These are phyloP conservation scores for Suncus etruscus DNA, from an alignment of 2,113 vertebrate species.

Conservation along the genomic window DNA sequence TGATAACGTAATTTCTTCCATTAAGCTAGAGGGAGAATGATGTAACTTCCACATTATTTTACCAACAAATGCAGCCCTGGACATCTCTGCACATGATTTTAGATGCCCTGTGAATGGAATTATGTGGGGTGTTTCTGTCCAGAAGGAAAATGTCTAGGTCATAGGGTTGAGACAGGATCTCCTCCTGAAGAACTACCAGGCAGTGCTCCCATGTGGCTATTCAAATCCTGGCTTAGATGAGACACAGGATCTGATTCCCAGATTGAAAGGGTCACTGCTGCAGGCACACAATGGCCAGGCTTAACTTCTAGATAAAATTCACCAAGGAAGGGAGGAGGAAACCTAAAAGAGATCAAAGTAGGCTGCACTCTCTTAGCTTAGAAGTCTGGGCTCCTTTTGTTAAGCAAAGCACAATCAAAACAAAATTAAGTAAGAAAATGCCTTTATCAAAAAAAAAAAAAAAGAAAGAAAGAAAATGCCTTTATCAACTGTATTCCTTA, in stretches of 20 bases:
- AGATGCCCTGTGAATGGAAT: neutral
- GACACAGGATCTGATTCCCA: neutral
- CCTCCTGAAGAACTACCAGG: neutral
- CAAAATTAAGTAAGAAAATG: neutral
- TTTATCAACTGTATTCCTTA: conserved; percentile 26
- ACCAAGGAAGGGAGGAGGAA: neutral
- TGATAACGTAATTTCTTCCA: neutral
- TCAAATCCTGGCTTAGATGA: neutral
- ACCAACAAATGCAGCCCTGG: neutral
- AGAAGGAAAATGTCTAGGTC: neutral
- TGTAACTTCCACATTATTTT: conserved; percentile 6
- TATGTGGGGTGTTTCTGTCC: neutral
- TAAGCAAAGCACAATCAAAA: neutral
- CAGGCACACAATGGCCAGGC: neutral
- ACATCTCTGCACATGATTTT: neutral
- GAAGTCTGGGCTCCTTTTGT: conserved; percentile 1
- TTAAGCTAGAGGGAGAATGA: neutral
- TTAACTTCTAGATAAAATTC: neutral
- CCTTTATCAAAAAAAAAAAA: neutral
- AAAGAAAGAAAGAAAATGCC: too few relatives aligned
- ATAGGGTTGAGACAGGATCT: neutral
- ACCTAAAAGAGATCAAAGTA: neutral
- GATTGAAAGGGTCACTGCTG: conserved; percentile 1
- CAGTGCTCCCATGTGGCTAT: neutral
- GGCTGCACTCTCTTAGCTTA: neutral